Conservation (phyloP, 2,113 vertebrate genomes). For the Girardinichthys multiradiatus region DNA sequence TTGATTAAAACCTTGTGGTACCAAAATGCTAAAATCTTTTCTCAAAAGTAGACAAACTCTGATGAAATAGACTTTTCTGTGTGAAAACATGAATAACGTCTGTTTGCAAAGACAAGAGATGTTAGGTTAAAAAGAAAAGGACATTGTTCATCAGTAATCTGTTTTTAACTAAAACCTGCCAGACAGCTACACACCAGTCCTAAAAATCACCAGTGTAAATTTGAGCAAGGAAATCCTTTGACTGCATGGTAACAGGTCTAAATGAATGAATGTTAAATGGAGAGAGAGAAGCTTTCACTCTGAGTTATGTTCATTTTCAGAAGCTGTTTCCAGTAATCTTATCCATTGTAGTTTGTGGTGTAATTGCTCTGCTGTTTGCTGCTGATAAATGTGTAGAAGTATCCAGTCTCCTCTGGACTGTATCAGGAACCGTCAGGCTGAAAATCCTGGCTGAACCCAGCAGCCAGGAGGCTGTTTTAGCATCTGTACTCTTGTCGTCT, state of each 20-base stretch:
- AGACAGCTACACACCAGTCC: conserved; percentile 18
- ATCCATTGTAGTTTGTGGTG: conserved; percentile 59
- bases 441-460: conserved; percentile 37
- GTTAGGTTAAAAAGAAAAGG: conserved; percentile 22
- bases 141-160: conserved; percentile 37
- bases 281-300: conserved; percentile 17
- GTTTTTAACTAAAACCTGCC: conserved; percentile 15
- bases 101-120: conserved; percentile 1
- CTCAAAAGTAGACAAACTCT: not conserved
- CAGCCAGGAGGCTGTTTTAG: conserved; percentile 6
- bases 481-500: conserved; percentile 4
- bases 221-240: conserved; percentile 32
- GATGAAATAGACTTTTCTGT: not conserved
- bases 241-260: conserved; percentile 46
- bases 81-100: conserved; percentile 2
- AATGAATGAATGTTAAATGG: conserved; percentile 17
- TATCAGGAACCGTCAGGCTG: conserved; percentile 59
- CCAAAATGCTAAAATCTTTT: not conserved
- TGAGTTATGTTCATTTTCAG: conserved; percentile 51
- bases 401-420: conserved; percentile 65
- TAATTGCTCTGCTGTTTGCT: conserved; percentile 68
- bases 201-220: conserved; percentile 25
- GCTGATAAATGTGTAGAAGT: conserved; percentile 72
- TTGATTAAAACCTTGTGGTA: not conserved
- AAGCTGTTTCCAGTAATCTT: conserved; percentile 50